Conservation (phyloP, 2,113 vertebrate species). For the Protomyctophum bolini region DNA sequence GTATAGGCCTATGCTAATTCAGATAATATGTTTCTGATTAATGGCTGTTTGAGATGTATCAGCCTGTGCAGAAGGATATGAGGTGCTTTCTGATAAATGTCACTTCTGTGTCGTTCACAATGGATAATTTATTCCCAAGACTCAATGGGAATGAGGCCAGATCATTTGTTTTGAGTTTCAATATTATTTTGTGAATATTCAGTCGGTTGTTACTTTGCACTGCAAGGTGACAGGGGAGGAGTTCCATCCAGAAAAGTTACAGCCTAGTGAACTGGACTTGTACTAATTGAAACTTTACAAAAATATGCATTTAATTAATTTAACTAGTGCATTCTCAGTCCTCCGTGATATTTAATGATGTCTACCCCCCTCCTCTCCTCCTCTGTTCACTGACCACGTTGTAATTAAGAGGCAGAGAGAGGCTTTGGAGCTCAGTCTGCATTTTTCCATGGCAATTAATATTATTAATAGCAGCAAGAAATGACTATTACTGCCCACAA, state of each 20-base stretch:
- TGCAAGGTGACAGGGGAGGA: slow-evolving; percentile 1
- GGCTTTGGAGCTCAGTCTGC: slow-evolving; percentile 58
- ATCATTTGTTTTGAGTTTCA: slow-evolving; percentile 39
- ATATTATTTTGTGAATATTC: neutral
- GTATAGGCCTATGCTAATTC: too few species aligned
- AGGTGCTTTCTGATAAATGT: too few species aligned
- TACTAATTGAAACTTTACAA: slow-evolving; percentile 23
- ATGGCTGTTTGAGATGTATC: too few species aligned
- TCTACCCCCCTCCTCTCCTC: slow-evolving; percentile 13
- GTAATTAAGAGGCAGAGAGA: slow-evolving; percentile 70
- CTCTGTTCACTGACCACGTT: slow-evolving; percentile 34
- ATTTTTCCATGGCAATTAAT: slow-evolving; percentile 65
- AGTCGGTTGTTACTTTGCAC: neutral
- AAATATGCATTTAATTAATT: slow-evolving; percentile 48
- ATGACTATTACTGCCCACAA: slow-evolving; percentile 65
- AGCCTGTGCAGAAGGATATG: too few species aligned
- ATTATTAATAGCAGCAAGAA: slow-evolving; percentile 66
- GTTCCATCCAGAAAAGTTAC: neutral
- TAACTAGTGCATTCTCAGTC: slow-evolving; percentile 44
- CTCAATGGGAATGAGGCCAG: slow-evolving; percentile 45
- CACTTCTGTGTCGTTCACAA: slow-evolving; percentile 15
- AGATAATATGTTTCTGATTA: too few species aligned
- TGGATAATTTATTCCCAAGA: slow-evolving; percentile 55
- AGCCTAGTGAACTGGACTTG: slow-evolving; percentile 17
- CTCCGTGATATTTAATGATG: slow-evolving; percentile 45